Evolutionary conservation across 1,140 invertebrate genomes (phyloP).

Genomic region (Caligus rogercresseyi): DNA sequence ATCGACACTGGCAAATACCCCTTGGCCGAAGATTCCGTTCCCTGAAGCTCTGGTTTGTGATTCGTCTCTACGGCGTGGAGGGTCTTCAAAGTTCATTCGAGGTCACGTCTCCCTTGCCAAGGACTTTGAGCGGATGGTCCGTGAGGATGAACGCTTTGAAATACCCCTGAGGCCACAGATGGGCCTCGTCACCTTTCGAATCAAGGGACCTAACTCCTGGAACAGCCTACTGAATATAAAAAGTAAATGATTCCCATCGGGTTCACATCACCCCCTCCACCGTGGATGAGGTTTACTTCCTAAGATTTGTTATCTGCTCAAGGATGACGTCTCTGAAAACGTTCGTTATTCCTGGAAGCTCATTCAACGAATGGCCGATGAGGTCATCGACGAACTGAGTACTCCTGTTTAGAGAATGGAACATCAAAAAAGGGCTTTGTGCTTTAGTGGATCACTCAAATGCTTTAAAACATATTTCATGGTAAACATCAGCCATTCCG

Average conservation of each 20-base stretch:
- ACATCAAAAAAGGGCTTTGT: no score
- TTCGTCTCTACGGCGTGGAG: constrained; percentile 69
- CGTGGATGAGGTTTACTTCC: constrained; percentile 38
- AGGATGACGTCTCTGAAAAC: constrained; percentile 9
- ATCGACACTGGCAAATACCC: constrained; percentile 94
- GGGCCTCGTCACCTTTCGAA: constrained; percentile 61
- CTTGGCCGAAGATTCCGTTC: constrained; percentile 85
- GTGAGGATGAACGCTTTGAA: constrained; percentile 60
- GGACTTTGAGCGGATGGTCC: constrained; percentile 57
- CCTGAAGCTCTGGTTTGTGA: constrained; percentile 90
- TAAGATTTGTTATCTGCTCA: constrained; percentile 22
- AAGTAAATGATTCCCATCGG: constrained; percentile 71
- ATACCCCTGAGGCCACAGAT: constrained; percentile 66
- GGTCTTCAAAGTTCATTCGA: constrained; percentile 72
- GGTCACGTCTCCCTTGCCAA: constrained; percentile 48
- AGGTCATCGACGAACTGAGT: neutral
- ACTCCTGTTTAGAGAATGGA: neutral
- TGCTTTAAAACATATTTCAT: no score
- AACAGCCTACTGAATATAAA: constrained; percentile 66
- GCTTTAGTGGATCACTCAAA: no score
- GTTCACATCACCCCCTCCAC: constrained; percentile 89
- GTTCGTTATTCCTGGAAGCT: constrained; percentile 17
- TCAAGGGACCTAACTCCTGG: constrained; percentile 72
- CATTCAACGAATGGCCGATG: constrained; percentile 1
- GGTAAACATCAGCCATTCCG: no score